These are phyloP conservation scores for Harpagifer antarcticus DNA, from an alignment of 2,797 vertebrate genomes.

Conservation along the genomic window DNA sequence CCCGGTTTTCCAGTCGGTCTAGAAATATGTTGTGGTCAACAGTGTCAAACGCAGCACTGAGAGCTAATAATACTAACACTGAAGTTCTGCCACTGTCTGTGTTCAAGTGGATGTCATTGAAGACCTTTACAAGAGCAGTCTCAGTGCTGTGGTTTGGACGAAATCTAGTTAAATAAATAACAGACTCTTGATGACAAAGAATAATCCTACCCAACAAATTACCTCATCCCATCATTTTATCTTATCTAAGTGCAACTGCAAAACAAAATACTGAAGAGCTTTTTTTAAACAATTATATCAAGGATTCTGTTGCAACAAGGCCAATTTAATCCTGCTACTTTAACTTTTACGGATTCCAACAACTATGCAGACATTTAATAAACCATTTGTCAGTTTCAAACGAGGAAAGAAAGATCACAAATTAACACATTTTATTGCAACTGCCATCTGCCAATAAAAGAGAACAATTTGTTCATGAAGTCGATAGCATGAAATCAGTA, in stretches of 20 bases:
- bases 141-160: too few relatives aligned
- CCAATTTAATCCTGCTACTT: neutral
- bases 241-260: neutral
- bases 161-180: neutral
- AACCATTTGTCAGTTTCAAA: neutral
- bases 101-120: too few relatives aligned
- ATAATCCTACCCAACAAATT: neutral
- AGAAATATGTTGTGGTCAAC: too few relatives aligned
- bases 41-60: too few relatives aligned
- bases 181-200: neutral
- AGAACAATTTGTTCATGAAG: neutral
- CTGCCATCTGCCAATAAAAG: neutral
- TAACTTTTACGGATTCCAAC: neutral
- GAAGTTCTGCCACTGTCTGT: too few relatives aligned
- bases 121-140: too few relatives aligned
- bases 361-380: neutral
- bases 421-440: neutral
- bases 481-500: neutral
- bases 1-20: too few relatives aligned
- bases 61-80: too few relatives aligned
- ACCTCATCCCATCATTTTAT: neutral
- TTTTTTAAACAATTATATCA: slow-evolving; percentile 9
- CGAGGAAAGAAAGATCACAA: neutral
- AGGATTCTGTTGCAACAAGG: neutral
- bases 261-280: neutral